A percentile compares a stretch with the other conserved stretches of the same genome.
These are phyloP conservation scores for Brachypodius melanocephalos DNA, from an alignment of 2,113 vertebrate genomes.

Conservation along the genomic window DNA sequence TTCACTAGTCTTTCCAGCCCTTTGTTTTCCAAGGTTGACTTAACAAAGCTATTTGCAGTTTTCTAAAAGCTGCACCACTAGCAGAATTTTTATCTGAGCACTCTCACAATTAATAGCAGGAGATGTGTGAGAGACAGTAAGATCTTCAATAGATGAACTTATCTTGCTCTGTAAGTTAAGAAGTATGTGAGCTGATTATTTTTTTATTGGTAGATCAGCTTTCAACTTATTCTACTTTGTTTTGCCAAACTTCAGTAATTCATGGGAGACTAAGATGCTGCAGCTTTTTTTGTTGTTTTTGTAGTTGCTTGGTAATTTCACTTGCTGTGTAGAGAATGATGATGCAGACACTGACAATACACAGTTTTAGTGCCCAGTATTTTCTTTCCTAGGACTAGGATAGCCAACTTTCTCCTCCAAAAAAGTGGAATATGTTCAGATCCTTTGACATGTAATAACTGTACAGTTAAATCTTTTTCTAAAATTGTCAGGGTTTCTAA, in stretches of 20 bases:
- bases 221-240: neutral
- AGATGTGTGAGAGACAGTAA: neutral
- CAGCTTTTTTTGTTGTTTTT: neutral
- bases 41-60: neutral
- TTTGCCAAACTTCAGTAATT: neutral
- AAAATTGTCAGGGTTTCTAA: neutral
- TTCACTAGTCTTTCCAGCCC: neutral
- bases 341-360: constrained; percentile 8
- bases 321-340: neutral
- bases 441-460: neutral
- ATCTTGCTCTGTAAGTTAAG: neutral
- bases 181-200: neutral
- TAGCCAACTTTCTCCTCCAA: neutral
- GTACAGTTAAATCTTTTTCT: neutral
- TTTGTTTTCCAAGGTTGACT: neutral
- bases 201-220: neutral
- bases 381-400: neutral
- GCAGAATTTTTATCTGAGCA: neutral
- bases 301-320: neutral
- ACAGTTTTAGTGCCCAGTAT: neutral
- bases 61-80: neutral
- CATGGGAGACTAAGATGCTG: neutral
- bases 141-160: neutral
- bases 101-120: neutral
- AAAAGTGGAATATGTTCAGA: neutral